phyloP scores from a whole-genome alignment of 2,888 invertebrate species.

The Cryptosula pallasiana region DNA sequence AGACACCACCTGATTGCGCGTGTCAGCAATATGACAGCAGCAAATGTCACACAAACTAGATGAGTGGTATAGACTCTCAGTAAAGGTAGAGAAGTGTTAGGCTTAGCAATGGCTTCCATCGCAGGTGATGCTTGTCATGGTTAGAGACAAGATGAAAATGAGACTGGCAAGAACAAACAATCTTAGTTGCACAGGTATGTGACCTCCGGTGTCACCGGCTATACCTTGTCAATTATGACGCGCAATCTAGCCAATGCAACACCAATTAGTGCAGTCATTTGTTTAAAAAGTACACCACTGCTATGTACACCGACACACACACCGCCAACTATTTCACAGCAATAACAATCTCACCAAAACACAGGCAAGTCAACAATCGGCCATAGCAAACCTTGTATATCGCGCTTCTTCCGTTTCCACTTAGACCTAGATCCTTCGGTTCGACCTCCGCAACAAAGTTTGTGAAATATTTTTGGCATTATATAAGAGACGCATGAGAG shows the following conservation, averaged over 20 bases:
- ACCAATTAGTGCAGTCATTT: neutral
- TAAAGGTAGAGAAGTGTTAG: neutral
- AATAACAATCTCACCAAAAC: too few relatives aligned
- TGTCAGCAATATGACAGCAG: neutral
- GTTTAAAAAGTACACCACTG: neutral
- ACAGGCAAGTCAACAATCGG: too few relatives aligned
- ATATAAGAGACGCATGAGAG: too few relatives aligned
- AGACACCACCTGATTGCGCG: neutral
- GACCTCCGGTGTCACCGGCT: neutral
- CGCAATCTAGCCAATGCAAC: neutral
- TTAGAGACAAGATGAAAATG: neutral
- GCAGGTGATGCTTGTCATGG: neutral
- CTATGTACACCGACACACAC: too few relatives aligned
- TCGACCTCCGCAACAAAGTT: slow-evolving; percentile 6
- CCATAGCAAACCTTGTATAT: slow-evolving; percentile 3
- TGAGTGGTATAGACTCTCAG: neutral
- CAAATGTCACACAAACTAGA: neutral
- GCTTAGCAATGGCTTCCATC: neutral
- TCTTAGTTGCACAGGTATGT: neutral
- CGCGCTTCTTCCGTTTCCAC: neutral
- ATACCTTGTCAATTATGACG: neutral
- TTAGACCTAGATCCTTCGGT: neutral
- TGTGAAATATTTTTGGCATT: slow-evolving; percentile 23
- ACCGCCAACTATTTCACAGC: too few relatives aligned
- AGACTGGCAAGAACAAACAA: neutral